Conservation (phyloP, 2,113 vertebrate genomes). For the Mustelus asterias region DNA sequence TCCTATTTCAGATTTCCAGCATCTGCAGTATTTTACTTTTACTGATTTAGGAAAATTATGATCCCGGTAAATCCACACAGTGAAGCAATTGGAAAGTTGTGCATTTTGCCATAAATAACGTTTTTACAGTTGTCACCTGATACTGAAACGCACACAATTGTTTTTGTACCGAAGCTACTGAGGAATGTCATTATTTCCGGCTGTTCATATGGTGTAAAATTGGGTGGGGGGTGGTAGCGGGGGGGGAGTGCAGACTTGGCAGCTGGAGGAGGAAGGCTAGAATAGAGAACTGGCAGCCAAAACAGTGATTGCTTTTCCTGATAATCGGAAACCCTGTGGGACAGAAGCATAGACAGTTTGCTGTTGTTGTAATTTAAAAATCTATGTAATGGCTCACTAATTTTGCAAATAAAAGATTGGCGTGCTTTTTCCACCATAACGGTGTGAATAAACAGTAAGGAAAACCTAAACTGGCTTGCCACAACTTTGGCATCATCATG, state of each 20-base stretch:
- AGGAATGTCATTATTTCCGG: neutral
- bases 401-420: neutral
- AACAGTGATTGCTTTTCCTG: neutral
- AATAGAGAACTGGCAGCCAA: neutral
- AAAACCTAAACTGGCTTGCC: neutral
- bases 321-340: neutral
- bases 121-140: neutral
- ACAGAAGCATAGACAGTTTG: neutral
- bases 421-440: neutral
- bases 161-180: neutral
- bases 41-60: neutral
- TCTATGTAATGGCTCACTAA: neutral
- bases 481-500: neutral
- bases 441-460: no score
- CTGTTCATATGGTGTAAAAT: neutral
- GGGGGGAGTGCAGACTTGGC: neutral
- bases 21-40: no score
- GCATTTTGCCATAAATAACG: slow-evolving; percentile 2
- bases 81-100: neutral
- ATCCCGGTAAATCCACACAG: neutral
- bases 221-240: no score
- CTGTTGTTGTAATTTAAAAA: neutral
- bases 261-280: neutral
- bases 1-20: no score
- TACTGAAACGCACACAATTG: neutral